Conservation (phyloP, 2,888 invertebrate species). For the Drosophila cognata region DNA sequence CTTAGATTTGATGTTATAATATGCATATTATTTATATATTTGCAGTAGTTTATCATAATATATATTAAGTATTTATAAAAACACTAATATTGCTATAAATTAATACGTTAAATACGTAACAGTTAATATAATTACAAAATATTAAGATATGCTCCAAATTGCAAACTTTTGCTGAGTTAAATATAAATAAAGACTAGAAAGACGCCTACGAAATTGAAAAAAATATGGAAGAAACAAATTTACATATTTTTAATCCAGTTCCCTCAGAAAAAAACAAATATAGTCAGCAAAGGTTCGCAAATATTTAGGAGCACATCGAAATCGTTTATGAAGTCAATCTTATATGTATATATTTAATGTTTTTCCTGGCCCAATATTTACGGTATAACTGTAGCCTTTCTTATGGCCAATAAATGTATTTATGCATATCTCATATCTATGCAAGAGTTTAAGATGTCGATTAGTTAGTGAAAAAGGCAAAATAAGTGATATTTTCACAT, state of each 20-base stretch:
- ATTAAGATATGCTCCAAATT: conserved; percentile 12
- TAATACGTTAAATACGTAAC: conserved; percentile 44
- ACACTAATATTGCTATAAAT: conserved; percentile 54
- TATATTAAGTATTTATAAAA: conserved; percentile 41
- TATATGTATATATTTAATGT: not conserved
- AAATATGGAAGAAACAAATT: not conserved
- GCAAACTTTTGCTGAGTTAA: conserved; percentile 17
- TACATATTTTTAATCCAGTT: conserved; percentile 37
- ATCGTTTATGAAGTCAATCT: conserved; percentile 25
- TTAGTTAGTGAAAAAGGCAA: not conserved
- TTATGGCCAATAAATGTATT: conserved; percentile 9
- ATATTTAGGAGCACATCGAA: conserved; percentile 14
- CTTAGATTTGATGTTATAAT: conserved; percentile 16
- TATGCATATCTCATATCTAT: conserved; percentile 18
- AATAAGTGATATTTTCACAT: not conserved
- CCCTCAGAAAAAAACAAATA: not conserved
- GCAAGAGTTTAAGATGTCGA: not conserved
- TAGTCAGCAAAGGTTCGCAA: conserved; percentile 17
- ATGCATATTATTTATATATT: conserved; percentile 14
- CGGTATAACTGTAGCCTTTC: conserved; percentile 6
- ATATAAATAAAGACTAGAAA: conserved; percentile 44
- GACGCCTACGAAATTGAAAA: conserved; percentile 14
- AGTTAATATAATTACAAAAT: conserved; percentile 9
- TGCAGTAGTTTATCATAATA: conserved; percentile 27
- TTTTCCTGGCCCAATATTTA: conserved; percentile 61